phyloP scores from a whole-genome alignment of 2,113 vertebrate genomes.

The Cebus imitator region DNA sequence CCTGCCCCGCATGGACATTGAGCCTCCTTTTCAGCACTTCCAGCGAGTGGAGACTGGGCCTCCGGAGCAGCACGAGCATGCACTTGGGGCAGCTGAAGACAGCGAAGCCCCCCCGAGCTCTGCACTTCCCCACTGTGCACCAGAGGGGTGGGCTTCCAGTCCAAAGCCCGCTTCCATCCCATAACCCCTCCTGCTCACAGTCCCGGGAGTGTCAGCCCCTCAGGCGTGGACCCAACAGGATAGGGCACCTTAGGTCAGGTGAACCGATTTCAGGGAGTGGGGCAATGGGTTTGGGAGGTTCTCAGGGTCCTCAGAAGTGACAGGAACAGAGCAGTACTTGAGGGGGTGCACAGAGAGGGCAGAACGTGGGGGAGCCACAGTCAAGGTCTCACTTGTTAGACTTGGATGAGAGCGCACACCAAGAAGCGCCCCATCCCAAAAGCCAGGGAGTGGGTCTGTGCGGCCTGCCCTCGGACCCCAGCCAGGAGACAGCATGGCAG shows the following conservation, averaged over 20 bases:
- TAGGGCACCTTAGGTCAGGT: neutral
- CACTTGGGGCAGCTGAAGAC: neutral
- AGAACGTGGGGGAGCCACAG: rapidly evolving
- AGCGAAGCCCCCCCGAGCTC: neutral
- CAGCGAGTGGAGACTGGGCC: neutral
- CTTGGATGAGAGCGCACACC: neutral
- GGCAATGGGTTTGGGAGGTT: no score
- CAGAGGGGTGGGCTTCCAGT: neutral
- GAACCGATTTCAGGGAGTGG: neutral
- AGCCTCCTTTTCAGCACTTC: neutral
- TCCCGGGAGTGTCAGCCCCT: neutral
- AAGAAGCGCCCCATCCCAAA: neutral
- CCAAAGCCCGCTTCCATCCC: neutral
- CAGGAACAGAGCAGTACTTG: neutral
- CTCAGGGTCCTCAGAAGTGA: neutral
- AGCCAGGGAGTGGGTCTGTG: neutral
- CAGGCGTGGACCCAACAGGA: neutral
- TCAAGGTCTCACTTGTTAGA: neutral
- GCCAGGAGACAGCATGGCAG: neutral
- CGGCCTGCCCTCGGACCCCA: neutral
- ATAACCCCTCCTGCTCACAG: neutral
- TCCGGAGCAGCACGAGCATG: neutral
- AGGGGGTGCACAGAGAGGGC: neutral
- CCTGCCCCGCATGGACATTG: neutral
- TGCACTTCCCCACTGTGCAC: neutral